A percentile compares a stretch with the other conserved stretches of the same genome.
Conservation (phyloP, 2,113 vertebrate species). For the Sclerurus mexicanus region DNA sequence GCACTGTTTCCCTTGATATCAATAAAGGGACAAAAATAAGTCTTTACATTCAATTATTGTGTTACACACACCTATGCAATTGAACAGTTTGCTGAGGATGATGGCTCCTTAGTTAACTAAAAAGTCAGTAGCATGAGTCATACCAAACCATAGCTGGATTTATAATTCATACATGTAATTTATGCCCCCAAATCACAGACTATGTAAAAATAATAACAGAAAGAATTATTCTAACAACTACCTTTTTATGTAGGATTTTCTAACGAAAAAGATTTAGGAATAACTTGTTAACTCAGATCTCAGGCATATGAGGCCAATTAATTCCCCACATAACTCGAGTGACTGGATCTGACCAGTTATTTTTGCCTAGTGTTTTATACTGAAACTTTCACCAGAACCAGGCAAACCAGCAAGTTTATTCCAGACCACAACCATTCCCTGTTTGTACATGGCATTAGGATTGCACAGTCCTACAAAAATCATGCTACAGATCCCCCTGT, state of each 20-base stretch:
- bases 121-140: neutral
- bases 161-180: neutral
- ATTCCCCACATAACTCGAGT: neutral
- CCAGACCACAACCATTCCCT: neutral
- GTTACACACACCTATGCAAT: neutral
- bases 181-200: neutral
- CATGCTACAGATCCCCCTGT: neutral
- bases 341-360: neutral
- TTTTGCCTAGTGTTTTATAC: neutral
- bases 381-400: constrained; percentile 28
- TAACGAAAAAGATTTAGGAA: neutral
- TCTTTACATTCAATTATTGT: constrained; percentile 40
- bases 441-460: neutral
- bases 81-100: neutral
- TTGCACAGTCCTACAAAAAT: neutral
- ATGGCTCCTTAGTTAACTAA: constrained; percentile 26
- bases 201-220: neutral
- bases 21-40: constrained; percentile 39
- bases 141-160: neutral
- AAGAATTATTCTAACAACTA: neutral
- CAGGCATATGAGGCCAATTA: neutral
- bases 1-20: constrained; percentile 22
- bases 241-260: neutral
- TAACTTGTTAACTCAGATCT: neutral
- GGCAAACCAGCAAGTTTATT: constrained; percentile 16